Evolutionary conservation across 1,140 invertebrate genomes (phyloP), one percentile per base, ranked within the genome.

Genomic region (Scylla paramamosain): DNA sequence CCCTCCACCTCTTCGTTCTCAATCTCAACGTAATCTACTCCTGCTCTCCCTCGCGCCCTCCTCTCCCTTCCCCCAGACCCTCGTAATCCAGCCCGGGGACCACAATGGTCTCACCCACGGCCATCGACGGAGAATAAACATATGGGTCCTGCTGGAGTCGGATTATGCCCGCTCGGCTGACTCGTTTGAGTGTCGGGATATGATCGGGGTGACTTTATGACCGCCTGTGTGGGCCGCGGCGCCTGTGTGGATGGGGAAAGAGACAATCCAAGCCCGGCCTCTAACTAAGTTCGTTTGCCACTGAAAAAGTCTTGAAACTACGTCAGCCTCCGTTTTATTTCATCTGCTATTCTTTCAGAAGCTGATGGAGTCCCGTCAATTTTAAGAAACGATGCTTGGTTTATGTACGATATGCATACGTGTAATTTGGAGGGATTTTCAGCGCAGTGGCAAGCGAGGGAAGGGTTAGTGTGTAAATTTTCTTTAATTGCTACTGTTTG

Each of bases 101-200:
- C 52, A 77, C 52, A 67, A 91, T 77, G 52, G 90, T 4, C 90
- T 29, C 48, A 67, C 90, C 90, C 48, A 28, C 48, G 52, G 52
- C 90, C 90, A 91, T 91, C 90, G 46, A 91, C 48, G 77, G 90
- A 91, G 52, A 32, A 91, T 91, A 91, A 91, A 91, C 90, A 91
- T 91, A 91, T 14, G 90, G 90, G 52, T 32, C 32, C 52, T 31
- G 14, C 52, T 91, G 46, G 90, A 12, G 8, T 32, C 29, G 90
- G 90, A 91, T 91, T 91, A 91, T 77, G 4, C 28, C 16, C 52
- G 90, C 90, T 77, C 77, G 90, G 90, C 28, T 91, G 90, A 77
- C 12, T 77, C 31, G 46, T 52, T 77, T 67, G n/a, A 91, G 90
- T 91, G 52, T 77, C 6, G 52, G 90, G 90, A 77, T 91, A 91